Conservation (phyloP, 1,140 invertebrate species). For the Neodiprion fabricii region DNA sequence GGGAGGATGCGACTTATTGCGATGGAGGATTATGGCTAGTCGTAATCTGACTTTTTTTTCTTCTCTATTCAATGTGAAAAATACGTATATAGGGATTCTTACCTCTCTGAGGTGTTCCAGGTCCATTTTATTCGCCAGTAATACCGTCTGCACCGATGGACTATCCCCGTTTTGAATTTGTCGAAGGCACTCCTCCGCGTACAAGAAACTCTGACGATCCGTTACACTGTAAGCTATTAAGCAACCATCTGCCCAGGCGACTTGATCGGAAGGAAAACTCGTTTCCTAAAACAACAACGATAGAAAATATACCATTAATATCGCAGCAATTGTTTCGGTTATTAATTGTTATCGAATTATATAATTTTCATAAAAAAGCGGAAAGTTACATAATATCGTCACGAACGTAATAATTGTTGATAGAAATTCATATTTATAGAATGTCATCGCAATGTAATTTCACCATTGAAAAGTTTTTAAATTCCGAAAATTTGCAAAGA, state of each 20-base stretch:
- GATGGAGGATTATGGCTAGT: too few species aligned
- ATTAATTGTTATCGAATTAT: neutral
- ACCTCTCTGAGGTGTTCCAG: conserved; percentile 78
- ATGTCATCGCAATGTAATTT: too few species aligned
- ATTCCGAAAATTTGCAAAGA: too few species aligned
- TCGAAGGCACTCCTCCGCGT: conserved; percentile 69
- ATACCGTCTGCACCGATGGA: conserved; percentile 65
- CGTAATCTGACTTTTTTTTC: too few species aligned
- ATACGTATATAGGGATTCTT: conserved; percentile 36
- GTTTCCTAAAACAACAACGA: conserved; percentile 38
- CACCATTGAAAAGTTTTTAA: too few species aligned
- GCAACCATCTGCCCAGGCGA: conserved; percentile 80
- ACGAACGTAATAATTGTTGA: too few species aligned
- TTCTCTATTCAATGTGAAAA: neutral
- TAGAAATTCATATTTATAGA: too few species aligned
- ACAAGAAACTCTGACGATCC: conserved; percentile 72
- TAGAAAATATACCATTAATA: neutral
- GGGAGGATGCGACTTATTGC: neutral
- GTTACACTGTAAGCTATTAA: conserved; percentile 82
- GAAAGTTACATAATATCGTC: too few species aligned
- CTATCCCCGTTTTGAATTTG: conserved; percentile 64
- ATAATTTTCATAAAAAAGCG: too few species aligned
- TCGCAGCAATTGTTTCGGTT: neutral
- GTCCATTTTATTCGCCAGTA: conserved; percentile 80
- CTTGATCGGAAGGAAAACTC: conserved; percentile 55